Evolutionary conservation across 1,140 invertebrate genomes (phyloP), one percentile per base, ranked within the genome.

Genomic region (Pogonognathellus flavescens): DNA sequence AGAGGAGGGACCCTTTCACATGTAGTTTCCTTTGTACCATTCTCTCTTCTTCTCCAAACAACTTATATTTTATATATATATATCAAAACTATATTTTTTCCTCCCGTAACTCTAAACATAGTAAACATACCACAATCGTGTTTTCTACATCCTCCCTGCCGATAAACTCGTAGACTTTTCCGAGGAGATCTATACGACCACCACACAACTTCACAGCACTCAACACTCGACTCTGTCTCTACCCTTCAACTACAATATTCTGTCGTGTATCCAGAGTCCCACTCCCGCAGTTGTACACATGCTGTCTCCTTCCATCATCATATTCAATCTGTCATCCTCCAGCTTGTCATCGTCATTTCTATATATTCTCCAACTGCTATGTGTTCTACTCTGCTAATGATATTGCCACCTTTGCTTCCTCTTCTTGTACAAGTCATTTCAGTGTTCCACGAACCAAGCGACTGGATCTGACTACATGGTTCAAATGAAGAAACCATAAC

Each of bases 311-410:
- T 57, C 80, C 52, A 82, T 85, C 84, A 83, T 86, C 66, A 83
- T 82, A 86, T 83, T 80, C 66, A 22, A 86, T 86, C 85, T 86
- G 85, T 86, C 85, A 86, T 83, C 62, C 66, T 70, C 49, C 41
- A 76, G 31, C 83, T 84, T 84, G 62, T 84, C 66, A 84, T 76
- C 60, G 49, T 72, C 62, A 50, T 31, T 53, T 18, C n/a, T 25
- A n/a, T 25, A 41, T 49, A 41, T 41, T 41, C 31, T 41, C 31
- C 31, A 41, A 41, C 31, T 41, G 31, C 6, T 41, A 41, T 41
- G 6, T 41, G 31, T 41, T 41, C 31, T 41, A 55, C 52, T 6
- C 50, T 18, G 25, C 83, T 76, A 72, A 66, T 84, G 60, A 57
- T 72, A 72, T 72, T 84, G 60, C 20, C 60, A 84, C 83, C 52